Conservation (phyloP, 2,113 vertebrate species). For the Columbina picui region DNA sequence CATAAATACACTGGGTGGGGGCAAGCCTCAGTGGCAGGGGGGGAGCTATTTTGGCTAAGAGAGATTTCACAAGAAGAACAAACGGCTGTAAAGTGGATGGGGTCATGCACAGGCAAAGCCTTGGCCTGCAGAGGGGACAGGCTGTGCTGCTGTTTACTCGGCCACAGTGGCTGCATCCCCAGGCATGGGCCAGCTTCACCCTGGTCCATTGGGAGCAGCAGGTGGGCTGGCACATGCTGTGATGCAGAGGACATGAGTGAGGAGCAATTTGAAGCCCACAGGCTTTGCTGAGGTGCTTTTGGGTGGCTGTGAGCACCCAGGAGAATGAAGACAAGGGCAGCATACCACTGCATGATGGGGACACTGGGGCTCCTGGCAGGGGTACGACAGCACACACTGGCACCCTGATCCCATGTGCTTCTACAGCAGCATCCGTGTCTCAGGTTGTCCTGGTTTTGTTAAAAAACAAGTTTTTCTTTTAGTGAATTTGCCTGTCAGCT, state of each 20-base stretch:
- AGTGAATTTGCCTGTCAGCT: too few relatives aligned
- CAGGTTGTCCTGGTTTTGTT: too few relatives aligned
- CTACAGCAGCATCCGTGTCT: neutral
- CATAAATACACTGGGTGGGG: neutral
- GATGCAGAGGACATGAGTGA: neutral
- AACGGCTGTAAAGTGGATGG: rapidly evolving
- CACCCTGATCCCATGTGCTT: rapidly evolving
- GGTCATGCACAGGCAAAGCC: neutral
- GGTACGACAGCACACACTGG: rapidly evolving
- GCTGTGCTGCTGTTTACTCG: neutral
- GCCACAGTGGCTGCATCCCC: neutral
- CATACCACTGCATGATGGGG: neutral
- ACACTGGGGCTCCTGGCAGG: rapidly evolving
- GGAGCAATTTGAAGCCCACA: rapidly evolving
- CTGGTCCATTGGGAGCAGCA: rapidly evolving
- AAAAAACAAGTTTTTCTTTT: too few relatives aligned
- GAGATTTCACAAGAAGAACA: neutral
- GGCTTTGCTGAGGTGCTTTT: neutral
- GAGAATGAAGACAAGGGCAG: neutral
- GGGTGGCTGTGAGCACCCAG: neutral
- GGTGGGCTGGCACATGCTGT: rapidly evolving
- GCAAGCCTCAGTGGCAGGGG: neutral
- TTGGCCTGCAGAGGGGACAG: neutral
- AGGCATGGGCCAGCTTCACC: rapidly evolving
- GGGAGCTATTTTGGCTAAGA: neutral